phyloP scores from a whole-genome alignment of 2,888 invertebrate genomes.

The Sacculina carcini region DNA sequence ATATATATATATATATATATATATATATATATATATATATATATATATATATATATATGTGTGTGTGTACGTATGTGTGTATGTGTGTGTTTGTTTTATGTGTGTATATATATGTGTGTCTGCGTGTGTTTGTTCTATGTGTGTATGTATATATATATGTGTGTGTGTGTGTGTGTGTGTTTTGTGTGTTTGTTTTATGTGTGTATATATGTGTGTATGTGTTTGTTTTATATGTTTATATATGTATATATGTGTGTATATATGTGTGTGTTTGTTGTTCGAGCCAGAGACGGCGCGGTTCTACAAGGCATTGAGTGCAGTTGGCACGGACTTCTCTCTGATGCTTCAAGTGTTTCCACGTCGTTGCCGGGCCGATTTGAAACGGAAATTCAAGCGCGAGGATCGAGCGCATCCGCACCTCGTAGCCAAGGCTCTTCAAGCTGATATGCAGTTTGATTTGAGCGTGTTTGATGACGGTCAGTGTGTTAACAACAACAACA shows the following conservation, averaged over 20 bases:
- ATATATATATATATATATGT: constrained; percentile 2
- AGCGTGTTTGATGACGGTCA: constrained; percentile 12
- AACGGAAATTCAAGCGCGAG: constrained; percentile 77
- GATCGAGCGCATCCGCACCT: constrained; percentile 26
- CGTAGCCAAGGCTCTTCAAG: constrained; percentile 14
- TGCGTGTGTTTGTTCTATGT: no score
- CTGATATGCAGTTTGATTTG: constrained; percentile 13
- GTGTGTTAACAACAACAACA: no score
- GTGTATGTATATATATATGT: constrained; percentile 1
- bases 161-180: not conserved
- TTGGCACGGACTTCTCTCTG: constrained; percentile 76
- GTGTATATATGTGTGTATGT: not conserved
- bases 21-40: constrained; percentile 3
- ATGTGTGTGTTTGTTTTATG: no score
- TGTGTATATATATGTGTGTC: no score
- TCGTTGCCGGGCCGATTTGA: constrained; percentile 51
- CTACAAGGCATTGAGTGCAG: constrained; percentile 58
- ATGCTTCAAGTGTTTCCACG: constrained; percentile 60
- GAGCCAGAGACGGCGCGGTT: constrained; percentile 16
- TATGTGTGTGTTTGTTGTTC: no score
- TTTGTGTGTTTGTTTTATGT: not conserved
- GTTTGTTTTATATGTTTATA: not conserved
- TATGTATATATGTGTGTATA: no score
- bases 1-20: constrained; percentile 3
- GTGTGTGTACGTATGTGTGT: not conserved